phyloP scores from a whole-genome alignment of 1,140 invertebrate species.

The Formica selysi region DNA sequence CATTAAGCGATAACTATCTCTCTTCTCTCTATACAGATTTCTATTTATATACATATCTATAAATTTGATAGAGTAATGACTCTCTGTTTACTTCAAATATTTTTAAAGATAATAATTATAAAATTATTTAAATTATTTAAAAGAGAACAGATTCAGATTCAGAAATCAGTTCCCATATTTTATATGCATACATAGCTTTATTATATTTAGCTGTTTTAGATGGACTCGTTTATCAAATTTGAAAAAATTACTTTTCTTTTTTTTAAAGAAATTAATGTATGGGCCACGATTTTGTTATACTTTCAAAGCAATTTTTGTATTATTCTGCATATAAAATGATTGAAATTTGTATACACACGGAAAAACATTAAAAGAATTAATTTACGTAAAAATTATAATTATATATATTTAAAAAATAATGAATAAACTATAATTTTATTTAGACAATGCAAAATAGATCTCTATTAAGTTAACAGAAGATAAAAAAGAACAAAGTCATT shows the following conservation, averaged over 20 bases:
- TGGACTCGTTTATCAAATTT: not conserved
- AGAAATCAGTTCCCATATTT: not conserved
- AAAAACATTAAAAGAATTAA: no score
- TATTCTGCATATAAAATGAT: no score
- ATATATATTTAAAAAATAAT: not conserved
- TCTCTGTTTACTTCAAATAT: not conserved
- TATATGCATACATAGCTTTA: not conserved
- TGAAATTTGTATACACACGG: no score
- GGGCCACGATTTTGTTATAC: no score
- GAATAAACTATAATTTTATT: not conserved
- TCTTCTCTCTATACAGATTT: not conserved
- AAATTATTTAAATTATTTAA: not conserved
- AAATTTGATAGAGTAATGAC: not conserved
- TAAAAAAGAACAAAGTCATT: conserved; percentile 11
- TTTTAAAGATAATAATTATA: not conserved
- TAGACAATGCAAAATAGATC: not conserved
- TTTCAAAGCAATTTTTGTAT: no score
- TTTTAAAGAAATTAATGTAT: no score
- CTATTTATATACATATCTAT: not conserved
- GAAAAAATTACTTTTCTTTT: no score
- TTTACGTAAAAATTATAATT: conserved; percentile 13
- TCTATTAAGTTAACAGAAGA: conserved; percentile 13
- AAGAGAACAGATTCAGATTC: not conserved
- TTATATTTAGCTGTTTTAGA: no score
- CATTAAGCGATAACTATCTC: not conserved